Conservation (phyloP, 2,888 invertebrate species). For the Sepiola atlantica region DNA sequence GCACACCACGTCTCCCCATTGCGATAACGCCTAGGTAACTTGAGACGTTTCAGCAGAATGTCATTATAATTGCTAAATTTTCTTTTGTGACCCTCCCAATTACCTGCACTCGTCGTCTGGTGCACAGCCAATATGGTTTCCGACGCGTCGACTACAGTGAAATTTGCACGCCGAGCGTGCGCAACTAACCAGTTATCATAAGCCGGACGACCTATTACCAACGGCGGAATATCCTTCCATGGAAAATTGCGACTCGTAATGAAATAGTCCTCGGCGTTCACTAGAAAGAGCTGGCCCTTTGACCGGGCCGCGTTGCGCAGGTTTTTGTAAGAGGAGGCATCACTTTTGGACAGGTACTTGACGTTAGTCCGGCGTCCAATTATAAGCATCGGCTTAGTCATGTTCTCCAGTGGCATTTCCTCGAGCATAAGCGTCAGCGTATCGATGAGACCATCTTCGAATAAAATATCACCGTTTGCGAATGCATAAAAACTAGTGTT, state of each 20-base stretch:
- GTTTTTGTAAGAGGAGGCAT: constrained; percentile 49
- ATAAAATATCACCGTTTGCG: constrained; percentile 56
- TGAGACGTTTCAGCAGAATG: constrained; percentile 44
- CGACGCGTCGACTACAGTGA: constrained; percentile 55
- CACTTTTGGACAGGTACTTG: constrained; percentile 50
- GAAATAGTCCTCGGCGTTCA: constrained; percentile 58
- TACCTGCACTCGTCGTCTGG: constrained; percentile 57
- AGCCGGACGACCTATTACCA: constrained; percentile 56
- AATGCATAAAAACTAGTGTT: constrained; percentile 56
- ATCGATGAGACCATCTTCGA: constrained; percentile 52
- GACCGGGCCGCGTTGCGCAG: constrained; percentile 48
- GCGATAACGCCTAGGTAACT: constrained; percentile 42
- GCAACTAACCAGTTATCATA: constrained; percentile 58
- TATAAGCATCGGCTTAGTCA: constrained; percentile 50
- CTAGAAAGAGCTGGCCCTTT: constrained; percentile 52
- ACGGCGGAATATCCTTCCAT: constrained; percentile 53
- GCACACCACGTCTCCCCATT: constrained; percentile 48
- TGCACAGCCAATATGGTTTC: constrained; percentile 54
- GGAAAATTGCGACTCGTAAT: constrained; percentile 54
- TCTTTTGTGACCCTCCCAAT: constrained; percentile 54
- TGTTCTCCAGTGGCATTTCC: constrained; percentile 49
- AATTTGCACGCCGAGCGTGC: constrained; percentile 53
- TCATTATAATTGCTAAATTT: constrained; percentile 52
- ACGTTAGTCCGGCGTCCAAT: constrained; percentile 56
- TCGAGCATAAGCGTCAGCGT: constrained; percentile 49